Evolutionary conservation across 2,113 vertebrate genomes (phyloP).

Genomic region (Psephotus haematonotus): DNA sequence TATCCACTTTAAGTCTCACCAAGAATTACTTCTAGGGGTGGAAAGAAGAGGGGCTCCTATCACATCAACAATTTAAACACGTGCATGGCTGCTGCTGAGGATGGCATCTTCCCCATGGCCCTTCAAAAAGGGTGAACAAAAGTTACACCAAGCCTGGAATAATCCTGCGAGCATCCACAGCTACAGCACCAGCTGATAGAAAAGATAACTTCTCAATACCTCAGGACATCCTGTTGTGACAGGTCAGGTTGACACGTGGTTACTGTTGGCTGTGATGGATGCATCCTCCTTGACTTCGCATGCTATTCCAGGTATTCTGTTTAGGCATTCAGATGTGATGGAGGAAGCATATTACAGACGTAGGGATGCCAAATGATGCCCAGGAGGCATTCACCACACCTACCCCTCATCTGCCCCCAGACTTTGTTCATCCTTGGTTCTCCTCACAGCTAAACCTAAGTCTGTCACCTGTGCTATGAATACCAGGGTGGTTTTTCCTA

Average conservation of each 20-base stretch:
- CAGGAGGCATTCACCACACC: neutral
- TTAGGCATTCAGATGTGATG: neutral
- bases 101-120: fast-evolving
- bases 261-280: neutral
- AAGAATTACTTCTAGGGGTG: neutral
- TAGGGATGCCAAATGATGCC: neutral
- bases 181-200: neutral
- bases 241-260: neutral
- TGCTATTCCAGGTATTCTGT: fast-evolving
- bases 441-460: neutral
- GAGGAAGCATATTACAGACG: neutral
- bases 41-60: neutral
- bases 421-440: neutral
- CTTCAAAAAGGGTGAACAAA: neutral
- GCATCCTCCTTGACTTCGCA: fast-evolving
- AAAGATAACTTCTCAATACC: neutral
- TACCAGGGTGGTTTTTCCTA: fast-evolving
- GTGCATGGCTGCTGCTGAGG: neutral
- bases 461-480: neutral
- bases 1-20: neutral
- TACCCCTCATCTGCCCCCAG: neutral
- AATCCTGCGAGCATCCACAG: neutral
- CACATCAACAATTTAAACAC: fast-evolving
- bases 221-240: neutral
- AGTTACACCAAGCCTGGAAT: neutral